Percentiles rank a stretch among this genome's conserved stretches.
Conservation (phyloP, 2,888 invertebrate genomes). For the Anodontia alba region DNA sequence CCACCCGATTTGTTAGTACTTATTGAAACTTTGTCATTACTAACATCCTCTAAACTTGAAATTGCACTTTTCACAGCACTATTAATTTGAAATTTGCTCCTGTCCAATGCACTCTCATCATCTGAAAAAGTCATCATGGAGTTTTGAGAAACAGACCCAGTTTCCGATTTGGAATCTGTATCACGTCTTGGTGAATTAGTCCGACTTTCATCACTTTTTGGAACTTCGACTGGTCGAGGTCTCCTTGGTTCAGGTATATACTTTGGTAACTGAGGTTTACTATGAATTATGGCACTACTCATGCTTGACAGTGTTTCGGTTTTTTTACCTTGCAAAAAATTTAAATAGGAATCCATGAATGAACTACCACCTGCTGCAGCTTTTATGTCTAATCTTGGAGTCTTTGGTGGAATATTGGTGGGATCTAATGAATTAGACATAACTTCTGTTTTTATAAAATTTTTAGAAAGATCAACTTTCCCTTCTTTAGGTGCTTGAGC, state of each 20-base stretch:
- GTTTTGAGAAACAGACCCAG: constrained; percentile 14
- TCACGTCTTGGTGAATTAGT: constrained; percentile 39
- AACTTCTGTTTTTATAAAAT: background rate
- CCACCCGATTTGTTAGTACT: constrained; percentile 63
- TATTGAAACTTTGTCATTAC: constrained; percentile 68
- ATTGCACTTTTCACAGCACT: constrained; percentile 69
- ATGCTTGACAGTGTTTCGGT: constrained; percentile 82
- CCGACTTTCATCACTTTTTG: constrained; percentile 51
- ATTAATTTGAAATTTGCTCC: constrained; percentile 38
- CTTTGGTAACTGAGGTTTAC: constrained; percentile 81
- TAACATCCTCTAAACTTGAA: constrained; percentile 66
- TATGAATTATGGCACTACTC: constrained; percentile 75
- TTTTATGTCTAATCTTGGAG: constrained; percentile 51
- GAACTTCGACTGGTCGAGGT: constrained; percentile 57
- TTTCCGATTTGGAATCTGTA: constrained; percentile 24
- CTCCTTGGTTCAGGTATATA: constrained; percentile 81
- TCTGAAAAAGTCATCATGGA: constrained; percentile 72
- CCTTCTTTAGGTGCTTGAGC: constrained; percentile 58
- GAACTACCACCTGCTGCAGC: constrained; percentile 60
- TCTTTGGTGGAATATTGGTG: constrained; percentile 31
- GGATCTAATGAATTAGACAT: background rate
- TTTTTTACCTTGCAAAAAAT: constrained; percentile 82
- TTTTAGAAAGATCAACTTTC: background rate
- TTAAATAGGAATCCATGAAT: constrained; percentile 81
- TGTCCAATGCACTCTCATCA: constrained; percentile 68